These are phyloP conservation scores for Standfussiana lucernea DNA, from an alignment of 2,888 invertebrate genomes.

Conservation along the genomic window DNA sequence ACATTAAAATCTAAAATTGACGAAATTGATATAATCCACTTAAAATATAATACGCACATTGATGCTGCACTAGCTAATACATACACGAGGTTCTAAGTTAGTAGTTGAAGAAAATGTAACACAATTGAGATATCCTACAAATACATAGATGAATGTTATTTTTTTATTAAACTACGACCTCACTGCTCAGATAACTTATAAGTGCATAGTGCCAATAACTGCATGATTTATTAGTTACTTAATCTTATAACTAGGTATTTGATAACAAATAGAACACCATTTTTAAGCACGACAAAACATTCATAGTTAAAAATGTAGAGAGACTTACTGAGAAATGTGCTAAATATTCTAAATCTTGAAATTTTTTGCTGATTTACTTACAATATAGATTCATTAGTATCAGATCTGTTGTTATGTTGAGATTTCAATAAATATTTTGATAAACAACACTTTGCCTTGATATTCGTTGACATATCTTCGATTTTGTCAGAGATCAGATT, in stretches of 20 bases:
- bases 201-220: constrained; percentile 90
- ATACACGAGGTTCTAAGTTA: constrained; percentile 62
- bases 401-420: constrained; percentile 86
- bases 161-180: constrained; percentile 73
- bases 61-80: constrained; percentile 72
- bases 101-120: constrained; percentile 74
- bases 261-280: constrained; percentile 91
- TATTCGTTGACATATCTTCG: constrained; percentile 88
- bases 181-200: constrained; percentile 71
- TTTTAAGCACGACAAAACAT: constrained; percentile 91
- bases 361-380: constrained; percentile 82
- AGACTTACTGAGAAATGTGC: constrained; percentile 91
- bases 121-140: constrained; percentile 71
- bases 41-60: constrained; percentile 82
- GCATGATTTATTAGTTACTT: constrained; percentile 88
- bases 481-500: constrained; percentile 86
- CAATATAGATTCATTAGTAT: constrained; percentile 83
- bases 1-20: constrained; percentile 90
- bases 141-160: constrained; percentile 70
- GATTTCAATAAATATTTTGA: constrained; percentile 79
- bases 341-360: constrained; percentile 90
- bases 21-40: constrained; percentile 90
- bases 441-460: constrained; percentile 77
- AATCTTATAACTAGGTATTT: constrained; percentile 90
- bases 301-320: constrained; percentile 91